Conservation (phyloP, 2,113 vertebrate genomes). For the pig (Sus scrofa) region DNA sequence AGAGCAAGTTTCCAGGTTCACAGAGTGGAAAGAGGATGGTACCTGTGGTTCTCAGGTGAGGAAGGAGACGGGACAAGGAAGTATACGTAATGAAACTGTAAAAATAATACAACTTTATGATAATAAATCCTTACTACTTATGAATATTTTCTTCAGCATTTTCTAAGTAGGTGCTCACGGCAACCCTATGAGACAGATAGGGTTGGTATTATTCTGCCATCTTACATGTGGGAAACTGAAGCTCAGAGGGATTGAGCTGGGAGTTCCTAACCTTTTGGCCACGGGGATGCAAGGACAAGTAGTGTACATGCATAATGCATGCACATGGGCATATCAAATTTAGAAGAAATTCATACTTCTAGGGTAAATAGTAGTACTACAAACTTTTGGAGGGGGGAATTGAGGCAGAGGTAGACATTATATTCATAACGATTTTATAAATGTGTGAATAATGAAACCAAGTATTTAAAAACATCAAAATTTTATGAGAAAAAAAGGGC, state of each 20-base stretch:
- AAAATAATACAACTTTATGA: constrained; percentile 13
- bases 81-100: neutral
- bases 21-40: neutral
- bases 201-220: neutral
- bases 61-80: neutral
- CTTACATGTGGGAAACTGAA: neutral
- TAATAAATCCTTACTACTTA: constrained; percentile 41
- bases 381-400: neutral
- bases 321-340: neutral
- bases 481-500: constrained; percentile 11
- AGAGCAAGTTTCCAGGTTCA: constrained; percentile 37
- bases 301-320: neutral
- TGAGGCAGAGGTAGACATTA: neutral
- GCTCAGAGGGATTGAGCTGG: neutral
- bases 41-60: constrained; percentile 22
- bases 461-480: constrained; percentile 31
- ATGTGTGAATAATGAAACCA: constrained; percentile 4
- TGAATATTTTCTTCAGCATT: constrained; percentile 48
- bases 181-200: neutral
- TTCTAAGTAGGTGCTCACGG: constrained; percentile 34
- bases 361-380: neutral
- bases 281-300: neutral
- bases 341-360: constrained; percentile 55
- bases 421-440: neutral
- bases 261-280: neutral